Conservation (phyloP, 2,888 invertebrate species). For the Papilio gigon region DNA sequence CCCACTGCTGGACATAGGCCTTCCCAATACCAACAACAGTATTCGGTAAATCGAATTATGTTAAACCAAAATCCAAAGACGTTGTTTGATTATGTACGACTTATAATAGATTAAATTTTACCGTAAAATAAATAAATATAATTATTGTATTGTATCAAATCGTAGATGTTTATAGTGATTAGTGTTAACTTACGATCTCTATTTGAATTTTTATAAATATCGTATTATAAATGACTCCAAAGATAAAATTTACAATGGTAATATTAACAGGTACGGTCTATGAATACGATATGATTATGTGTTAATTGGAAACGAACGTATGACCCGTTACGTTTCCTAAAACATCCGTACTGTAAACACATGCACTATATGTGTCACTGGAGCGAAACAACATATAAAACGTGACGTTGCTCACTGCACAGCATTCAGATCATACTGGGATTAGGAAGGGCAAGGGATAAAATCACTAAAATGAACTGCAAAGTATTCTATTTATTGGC, state of each 20-base stretch:
- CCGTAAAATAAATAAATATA: too few relatives aligned
- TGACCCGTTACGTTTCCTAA: slow-evolving; percentile 77
- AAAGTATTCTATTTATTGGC: slow-evolving; percentile 52
- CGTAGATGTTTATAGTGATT: too few relatives aligned
- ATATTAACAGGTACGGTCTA: slow-evolving; percentile 50
- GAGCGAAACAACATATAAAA: slow-evolving; percentile 68
- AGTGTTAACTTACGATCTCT: too few relatives aligned
- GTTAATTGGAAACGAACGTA: slow-evolving; percentile 74
- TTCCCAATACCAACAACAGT: too few relatives aligned
- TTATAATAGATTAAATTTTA: too few relatives aligned
- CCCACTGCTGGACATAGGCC: too few relatives aligned
- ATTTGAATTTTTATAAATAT: too few relatives aligned
- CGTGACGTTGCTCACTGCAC: slow-evolving; percentile 46
- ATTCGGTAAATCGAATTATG: too few relatives aligned
- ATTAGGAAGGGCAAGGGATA: slow-evolving; percentile 56
- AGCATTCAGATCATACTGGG: slow-evolving; percentile 56
- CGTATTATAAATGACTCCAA: too few relatives aligned
- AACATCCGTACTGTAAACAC: slow-evolving; percentile 71
- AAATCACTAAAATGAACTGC: slow-evolving; percentile 33
- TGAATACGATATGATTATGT: slow-evolving; percentile 64
- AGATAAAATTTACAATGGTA: not conserved
- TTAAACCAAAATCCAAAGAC: too few relatives aligned
- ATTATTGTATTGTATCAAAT: too few relatives aligned
- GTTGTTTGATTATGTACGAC: too few relatives aligned
- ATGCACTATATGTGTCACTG: slow-evolving; percentile 75